These are phyloP conservation scores for Sardina pilchardus DNA, from an alignment of 2,113 vertebrate genomes.

Conservation along the genomic window DNA sequence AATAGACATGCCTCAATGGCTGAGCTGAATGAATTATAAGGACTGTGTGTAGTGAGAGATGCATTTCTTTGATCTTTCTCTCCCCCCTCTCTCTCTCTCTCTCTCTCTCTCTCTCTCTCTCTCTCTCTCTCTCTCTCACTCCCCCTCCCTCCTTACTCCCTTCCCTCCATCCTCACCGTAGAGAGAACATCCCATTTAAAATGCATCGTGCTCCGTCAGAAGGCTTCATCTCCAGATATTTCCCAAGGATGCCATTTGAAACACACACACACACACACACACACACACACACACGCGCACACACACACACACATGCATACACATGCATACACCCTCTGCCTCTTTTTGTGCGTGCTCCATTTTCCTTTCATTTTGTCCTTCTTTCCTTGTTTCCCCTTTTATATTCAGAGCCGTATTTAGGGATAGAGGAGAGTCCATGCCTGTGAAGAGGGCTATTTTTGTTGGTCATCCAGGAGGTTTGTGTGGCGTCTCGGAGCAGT, in stretches of 20 bases:
- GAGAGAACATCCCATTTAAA: slow-evolving; percentile 7
- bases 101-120: not conserved
- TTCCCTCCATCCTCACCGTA: not conserved
- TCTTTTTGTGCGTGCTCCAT: not conserved
- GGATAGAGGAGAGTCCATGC: not conserved
- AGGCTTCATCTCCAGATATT: not conserved
- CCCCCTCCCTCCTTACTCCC: not conserved
- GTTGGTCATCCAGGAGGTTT: not conserved
- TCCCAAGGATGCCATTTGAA: not conserved
- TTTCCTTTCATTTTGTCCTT: not conserved
- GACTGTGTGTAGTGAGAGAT: not conserved
- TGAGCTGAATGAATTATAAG: not conserved
- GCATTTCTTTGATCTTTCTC: not conserved
- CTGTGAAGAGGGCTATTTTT: not conserved
- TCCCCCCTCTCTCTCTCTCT: not conserved
- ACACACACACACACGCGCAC: no score
- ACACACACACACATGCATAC: no score
- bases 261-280: not conserved
- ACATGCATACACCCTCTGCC: not conserved
- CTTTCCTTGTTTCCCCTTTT: not conserved
- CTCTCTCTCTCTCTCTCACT: not conserved
- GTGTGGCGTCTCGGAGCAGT: not conserved
- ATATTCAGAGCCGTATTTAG: not conserved
- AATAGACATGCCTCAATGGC: not conserved
- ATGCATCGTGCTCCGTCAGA: not conserved